Percentiles rank a stretch among this genome's conserved stretches.
phyloP scores from a whole-genome alignment of 2,888 invertebrate genomes.

The Aspidapion aeneum region DNA sequence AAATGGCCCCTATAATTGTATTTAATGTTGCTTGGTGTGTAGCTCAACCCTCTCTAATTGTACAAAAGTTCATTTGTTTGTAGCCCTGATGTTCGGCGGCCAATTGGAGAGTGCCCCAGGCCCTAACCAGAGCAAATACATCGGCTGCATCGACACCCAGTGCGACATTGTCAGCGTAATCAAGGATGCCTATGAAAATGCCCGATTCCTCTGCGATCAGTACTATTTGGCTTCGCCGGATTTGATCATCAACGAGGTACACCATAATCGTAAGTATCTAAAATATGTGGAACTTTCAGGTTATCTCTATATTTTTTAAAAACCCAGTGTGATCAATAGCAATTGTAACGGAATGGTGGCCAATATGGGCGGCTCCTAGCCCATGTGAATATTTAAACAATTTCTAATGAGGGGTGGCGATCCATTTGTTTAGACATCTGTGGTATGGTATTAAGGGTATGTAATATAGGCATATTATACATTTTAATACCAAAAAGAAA shows the following conservation, averaged over 20 bases:
- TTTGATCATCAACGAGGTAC: constrained; percentile 66
- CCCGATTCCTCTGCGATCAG: constrained; percentile 95
- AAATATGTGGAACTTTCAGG: no score
- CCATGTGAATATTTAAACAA: no score
- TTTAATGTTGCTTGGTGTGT: constrained; percentile 10
- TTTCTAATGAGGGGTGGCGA: no score
- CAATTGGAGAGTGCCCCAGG: constrained; percentile 52
- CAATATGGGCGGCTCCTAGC: no score
- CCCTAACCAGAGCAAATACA: constrained; percentile 68
- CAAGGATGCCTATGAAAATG: constrained; percentile 95
- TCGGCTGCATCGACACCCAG: constrained; percentile 95
- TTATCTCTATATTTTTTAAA: no score
- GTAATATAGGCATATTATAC: no score
- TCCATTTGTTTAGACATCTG: no score
- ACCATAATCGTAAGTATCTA: constrained; percentile 66
- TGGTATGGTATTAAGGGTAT: no score
- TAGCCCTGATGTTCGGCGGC: constrained; percentile 82
- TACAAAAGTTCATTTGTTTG: constrained; percentile 38
- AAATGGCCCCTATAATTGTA: no score
- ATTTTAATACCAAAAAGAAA: no score
- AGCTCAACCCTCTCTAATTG: constrained; percentile 25
- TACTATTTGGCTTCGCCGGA: constrained; percentile 95
- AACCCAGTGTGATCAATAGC: no score
- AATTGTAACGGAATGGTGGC: no score
- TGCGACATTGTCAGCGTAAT: constrained; percentile 91